Base-by-base conservation (phyloP, 2,113 vertebrate species). In the Leucosticte australis region DNA sequence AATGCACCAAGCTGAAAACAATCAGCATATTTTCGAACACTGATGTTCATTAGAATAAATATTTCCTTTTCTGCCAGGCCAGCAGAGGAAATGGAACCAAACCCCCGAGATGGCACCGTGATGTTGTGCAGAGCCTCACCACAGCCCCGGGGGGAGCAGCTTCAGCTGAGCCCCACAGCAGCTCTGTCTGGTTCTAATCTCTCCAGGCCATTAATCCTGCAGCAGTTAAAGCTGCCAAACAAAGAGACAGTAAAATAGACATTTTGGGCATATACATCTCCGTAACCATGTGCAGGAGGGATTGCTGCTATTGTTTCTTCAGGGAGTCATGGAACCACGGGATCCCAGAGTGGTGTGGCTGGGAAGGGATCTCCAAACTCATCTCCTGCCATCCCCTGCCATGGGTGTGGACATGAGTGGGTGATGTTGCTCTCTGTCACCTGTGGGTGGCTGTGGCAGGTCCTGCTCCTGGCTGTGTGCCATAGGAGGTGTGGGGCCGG, bases 261-360 rank as follows among this genome's bases (percentile, higher is more conserved):
- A 0, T 30, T 83, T 64, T 13, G 12, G 64, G 76, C 7, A 2
- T 4, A 1, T 7, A 4, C 56, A 8, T 20, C 27, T 3, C 31
- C 0, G 2, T 18, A 31, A 42, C 3, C 62, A 12, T 0, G 35
- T 6, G 67, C 71, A 16, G 75, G 1, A 18, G 2, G 22, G 44
- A 3, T 3, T 3, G 41, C 76, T 67, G 7, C 82, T 20, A 3
- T 28, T 68, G 79, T 33, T 71, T 27, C 91, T 50, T 56, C 70
- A 2, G 5, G 15, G 37, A 42, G 31, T 4, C 42, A 0, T 6
- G 9, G 68, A 37, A 33, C 16, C 35, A 1, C 0, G 10, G 22
- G 17, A 18, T 10, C 59, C 87, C n/a, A 27, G 17, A 6, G 2
- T 2, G 87, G 24, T 13, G 55, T 9, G 78, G 70, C 16, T 2